phyloP scores from a whole-genome alignment of 2,888 invertebrate species.

The Epistrophella euchroma region DNA sequence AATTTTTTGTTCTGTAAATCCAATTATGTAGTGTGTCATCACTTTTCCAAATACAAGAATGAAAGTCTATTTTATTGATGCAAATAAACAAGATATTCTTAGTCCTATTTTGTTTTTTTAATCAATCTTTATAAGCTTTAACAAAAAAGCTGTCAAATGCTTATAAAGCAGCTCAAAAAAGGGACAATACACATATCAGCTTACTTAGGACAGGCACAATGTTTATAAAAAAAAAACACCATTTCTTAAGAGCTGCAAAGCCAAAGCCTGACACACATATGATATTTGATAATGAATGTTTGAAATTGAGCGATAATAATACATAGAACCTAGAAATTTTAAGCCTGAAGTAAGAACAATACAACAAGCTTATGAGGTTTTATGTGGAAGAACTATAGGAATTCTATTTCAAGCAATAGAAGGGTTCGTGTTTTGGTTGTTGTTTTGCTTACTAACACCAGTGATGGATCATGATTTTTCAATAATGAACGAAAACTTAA shows the following conservation, averaged over 20 bases:
- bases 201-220: not conserved
- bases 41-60: not conserved
- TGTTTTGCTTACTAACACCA: not conserved
- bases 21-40: not conserved
- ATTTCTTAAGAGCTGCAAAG: not conserved
- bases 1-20: not conserved
- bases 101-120: not conserved
- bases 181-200: not conserved
- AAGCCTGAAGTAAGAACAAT: not conserved
- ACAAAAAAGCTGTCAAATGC: not conserved
- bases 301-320: not conserved
- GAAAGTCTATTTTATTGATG: not conserved
- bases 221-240: not conserved
- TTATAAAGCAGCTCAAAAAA: slow-evolving; percentile 1
- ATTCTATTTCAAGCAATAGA: not conserved
- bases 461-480: not conserved
- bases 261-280: slow-evolving; percentile 6
- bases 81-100: not conserved
- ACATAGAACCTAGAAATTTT: not conserved
- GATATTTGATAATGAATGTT: not conserved
- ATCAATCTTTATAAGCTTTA: not conserved
- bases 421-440: not conserved
- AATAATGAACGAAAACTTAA: not conserved
- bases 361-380: slow-evolving; percentile 1
- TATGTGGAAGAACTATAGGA: not conserved